Evolutionary conservation across 1,140 invertebrate species (phyloP).

Genomic region (Mycetomoellerius zeteki): DNA sequence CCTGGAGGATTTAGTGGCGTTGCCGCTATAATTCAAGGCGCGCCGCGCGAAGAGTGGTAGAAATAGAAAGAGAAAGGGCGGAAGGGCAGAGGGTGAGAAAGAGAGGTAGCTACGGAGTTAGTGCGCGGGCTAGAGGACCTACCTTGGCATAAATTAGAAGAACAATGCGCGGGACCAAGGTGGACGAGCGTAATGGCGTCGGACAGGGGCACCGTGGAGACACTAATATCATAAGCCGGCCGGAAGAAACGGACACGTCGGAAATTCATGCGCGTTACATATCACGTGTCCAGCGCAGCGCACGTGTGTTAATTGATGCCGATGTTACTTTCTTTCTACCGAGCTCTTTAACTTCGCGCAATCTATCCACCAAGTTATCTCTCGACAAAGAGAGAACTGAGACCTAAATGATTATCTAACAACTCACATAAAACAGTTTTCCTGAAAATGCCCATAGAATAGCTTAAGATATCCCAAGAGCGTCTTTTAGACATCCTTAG

Average conservation of each 20-base stretch:
- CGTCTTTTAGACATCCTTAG: too few species aligned
- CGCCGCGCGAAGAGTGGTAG: slow-evolving; percentile 73
- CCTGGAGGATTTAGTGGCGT: slow-evolving; percentile 80
- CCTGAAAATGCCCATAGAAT: too few species aligned
- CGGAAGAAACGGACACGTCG: slow-evolving; percentile 70
- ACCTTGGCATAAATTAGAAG: slow-evolving; percentile 83
- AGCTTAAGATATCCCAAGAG: too few species aligned
- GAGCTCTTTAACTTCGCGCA: slow-evolving; percentile 8
- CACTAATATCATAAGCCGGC: slow-evolving; percentile 72
- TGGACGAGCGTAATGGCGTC: slow-evolving; percentile 74
- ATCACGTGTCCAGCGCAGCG: slow-evolving; percentile 45
- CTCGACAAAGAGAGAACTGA: neutral
- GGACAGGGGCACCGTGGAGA: slow-evolving; percentile 61
- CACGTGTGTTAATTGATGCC: slow-evolving; percentile 35
- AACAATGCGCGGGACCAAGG: slow-evolving; percentile 80
- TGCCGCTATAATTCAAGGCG: slow-evolving; percentile 82
- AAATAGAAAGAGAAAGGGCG: slow-evolving; percentile 67
- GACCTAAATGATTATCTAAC: neutral
- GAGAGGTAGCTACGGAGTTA: slow-evolving; percentile 17
- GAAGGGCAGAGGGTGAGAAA: slow-evolving; percentile 12
- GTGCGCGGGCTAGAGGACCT: slow-evolving; percentile 60
- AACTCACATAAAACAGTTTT: too few species aligned
- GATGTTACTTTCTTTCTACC: slow-evolving; percentile 14
- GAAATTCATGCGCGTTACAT: slow-evolving; percentile 76
- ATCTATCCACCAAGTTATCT: neutral